Base-by-base conservation (phyloP, 2,797 vertebrate genomes). In the Hydrophis major region DNA sequence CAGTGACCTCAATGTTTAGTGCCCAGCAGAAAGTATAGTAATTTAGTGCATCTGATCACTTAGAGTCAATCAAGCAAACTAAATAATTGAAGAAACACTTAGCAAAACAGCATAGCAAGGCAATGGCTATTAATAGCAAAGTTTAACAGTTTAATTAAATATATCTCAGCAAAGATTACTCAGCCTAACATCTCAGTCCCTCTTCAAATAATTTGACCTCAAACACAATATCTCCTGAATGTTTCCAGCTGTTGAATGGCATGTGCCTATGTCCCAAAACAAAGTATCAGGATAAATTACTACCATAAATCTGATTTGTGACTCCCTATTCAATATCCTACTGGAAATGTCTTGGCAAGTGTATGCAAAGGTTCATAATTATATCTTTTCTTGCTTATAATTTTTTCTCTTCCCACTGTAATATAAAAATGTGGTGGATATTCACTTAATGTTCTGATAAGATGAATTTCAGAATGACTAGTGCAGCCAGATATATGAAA, bases 31-130 rank as follows among this genome's bases (percentile, higher is more conserved):
- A 96, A 96, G 89, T 96, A 56, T 12, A 16, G 11, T 28, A 89
- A 96, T 96, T 95, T 96, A 96, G 50, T 56, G 14, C 6, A 93
- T 94, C 89, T 86, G 91, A 93, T 95, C 94, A 94, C 61, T 96
- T 96, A 94, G 87, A 96, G 86, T 60, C 57, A 91, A 94, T 96
- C 83, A 96, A 97, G 87, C 69, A 95, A 94, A 96, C 94, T 93
- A 95, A 96, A 92, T 93, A 96, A 94, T 74, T 94, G 92, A 93
- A 96, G 86, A 90, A 95, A 94, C 56, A 93, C 78, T 90, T 90
- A 89, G 89, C 93, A 94, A 97, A 96, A 94, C 86, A 93, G 60
- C 47, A 95, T 96, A 95, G 93, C n/a, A 95, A 95, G 93, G n/a
- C 53, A 90, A 91, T 89, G 92, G 11, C 47, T 92, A 92, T 95